phyloP scores from a whole-genome alignment of 2,888 invertebrate species.

The Synergus umbraculus region DNA sequence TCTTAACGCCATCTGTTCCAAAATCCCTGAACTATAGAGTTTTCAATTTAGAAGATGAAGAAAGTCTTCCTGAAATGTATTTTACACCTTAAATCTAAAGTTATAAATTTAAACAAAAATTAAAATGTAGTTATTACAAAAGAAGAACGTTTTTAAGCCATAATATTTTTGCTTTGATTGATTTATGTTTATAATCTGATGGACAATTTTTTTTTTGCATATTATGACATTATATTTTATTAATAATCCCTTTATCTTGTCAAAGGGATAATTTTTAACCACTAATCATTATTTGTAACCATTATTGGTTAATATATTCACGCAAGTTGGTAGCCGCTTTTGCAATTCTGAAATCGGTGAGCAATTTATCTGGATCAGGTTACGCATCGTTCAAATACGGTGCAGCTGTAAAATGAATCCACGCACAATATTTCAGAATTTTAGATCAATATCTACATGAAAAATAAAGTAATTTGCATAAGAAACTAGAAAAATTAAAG shows the following conservation, averaged over 20 bases:
- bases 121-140: no score
- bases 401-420: conserved; percentile 25
- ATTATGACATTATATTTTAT: neutral
- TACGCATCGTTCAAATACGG: conserved; percentile 26
- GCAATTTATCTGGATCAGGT: conserved; percentile 37
- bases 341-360: conserved; percentile 32
- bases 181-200: neutral
- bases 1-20: conserved; percentile 28
- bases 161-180: neutral
- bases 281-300: conserved; percentile 11
- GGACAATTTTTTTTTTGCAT: neutral
- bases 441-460: conserved; percentile 12
- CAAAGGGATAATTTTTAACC: neutral
- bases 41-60: neutral
- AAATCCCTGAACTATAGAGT: neutral
- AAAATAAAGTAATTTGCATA: conserved; percentile 25
- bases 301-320: neutral
- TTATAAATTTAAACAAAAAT: no score
- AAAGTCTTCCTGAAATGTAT: neutral
- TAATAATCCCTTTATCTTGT: conserved; percentile 6
- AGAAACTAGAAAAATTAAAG: neutral
- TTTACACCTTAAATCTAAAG: neutral
- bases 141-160: no score
- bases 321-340: conserved; percentile 8
- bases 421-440: conserved; percentile 20